Conservation (phyloP, 2,888 invertebrate genomes). For the Eudasyphora cyanicolor region DNA sequence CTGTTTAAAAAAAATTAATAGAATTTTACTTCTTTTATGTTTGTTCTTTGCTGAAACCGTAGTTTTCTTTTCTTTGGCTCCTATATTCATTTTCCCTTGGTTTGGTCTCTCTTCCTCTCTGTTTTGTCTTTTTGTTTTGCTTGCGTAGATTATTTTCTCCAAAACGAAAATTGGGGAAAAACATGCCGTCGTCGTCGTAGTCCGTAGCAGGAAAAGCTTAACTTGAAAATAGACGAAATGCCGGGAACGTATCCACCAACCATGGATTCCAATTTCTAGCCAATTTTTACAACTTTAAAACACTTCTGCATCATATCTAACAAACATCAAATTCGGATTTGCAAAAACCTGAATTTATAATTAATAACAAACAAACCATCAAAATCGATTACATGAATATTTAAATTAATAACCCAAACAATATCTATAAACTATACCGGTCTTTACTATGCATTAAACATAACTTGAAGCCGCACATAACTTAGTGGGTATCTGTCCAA, state of each 20-base stretch:
- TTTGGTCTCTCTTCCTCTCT: slow-evolving; percentile 1
- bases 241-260: slow-evolving; percentile 1
- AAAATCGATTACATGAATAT: no score
- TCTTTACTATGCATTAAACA: no score
- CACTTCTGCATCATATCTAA: no score
- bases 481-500: no score
- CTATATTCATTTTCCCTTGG: not conserved
- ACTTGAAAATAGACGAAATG: not conserved
- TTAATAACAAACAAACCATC: no score
- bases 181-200: not conserved
- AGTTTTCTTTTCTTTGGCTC: not conserved
- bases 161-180: slow-evolving; percentile 6
- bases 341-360: no score
- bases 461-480: no score
- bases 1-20: slow-evolving; percentile 7
- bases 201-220: not conserved
- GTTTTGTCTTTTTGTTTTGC: slow-evolving; percentile 54
- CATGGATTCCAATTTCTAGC: no score
- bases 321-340: no score
- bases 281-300: no score
- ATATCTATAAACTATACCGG: no score
- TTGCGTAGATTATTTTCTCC: slow-evolving; percentile 33
- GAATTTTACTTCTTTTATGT: not conserved
- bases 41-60: not conserved
- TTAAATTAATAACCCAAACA: no score